Evolutionary conservation across 2,888 invertebrate species (phyloP).

Genomic region (Bellardia bayeri): DNA sequence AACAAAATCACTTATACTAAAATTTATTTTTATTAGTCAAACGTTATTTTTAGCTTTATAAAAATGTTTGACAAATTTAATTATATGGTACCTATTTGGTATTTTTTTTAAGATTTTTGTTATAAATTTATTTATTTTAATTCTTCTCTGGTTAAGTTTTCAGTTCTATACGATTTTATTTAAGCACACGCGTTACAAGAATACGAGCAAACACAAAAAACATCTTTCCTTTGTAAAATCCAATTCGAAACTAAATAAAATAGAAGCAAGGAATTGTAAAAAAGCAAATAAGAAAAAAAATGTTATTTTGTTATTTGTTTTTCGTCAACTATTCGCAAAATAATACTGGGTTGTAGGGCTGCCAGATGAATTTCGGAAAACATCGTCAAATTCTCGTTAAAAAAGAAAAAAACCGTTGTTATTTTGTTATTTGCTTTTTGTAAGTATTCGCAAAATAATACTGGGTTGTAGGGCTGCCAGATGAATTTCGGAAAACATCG

Average conservation of each 20-base stretch:
- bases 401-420: background rate
- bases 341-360: slow-evolving; percentile 8
- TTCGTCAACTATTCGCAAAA: slow-evolving; percentile 33
- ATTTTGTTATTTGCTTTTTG: slow-evolving; percentile 21
- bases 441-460: slow-evolving; percentile 32
- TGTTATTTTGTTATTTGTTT: slow-evolving; percentile 11
- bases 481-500: no score
- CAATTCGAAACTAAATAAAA: slow-evolving; percentile 64
- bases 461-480: slow-evolving; percentile 2
- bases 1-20: background rate
- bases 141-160: background rate
- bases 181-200: slow-evolving; percentile 31
- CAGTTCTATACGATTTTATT: slow-evolving; percentile 7
- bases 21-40: background rate
- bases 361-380: no score
- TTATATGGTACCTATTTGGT: background rate
- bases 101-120: slow-evolving; percentile 18
- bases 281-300: slow-evolving; percentile 50
- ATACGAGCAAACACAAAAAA: background rate
- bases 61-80: background rate
- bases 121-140: slow-evolving; percentile 42
- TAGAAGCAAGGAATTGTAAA: slow-evolving; percentile 49
- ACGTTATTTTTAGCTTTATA: background rate
- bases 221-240: slow-evolving; percentile 39
- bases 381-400: no score